Evolutionary conservation across 1,140 invertebrate genomes (phyloP).

Genomic region (Orius insidiosus): DNA sequence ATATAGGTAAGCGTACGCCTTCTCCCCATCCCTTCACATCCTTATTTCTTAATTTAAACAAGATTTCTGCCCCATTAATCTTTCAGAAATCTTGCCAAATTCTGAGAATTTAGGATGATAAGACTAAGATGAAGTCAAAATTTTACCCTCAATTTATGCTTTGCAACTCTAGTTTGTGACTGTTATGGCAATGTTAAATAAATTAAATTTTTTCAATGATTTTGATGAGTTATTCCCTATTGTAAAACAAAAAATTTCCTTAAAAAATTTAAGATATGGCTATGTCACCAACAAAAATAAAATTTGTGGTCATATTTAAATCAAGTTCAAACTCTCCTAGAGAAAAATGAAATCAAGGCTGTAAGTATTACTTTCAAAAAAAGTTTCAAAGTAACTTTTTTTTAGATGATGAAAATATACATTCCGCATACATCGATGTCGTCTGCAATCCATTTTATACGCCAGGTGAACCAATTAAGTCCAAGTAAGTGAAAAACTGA

Average conservation of each 20-base stretch:
- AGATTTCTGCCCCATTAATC: too few species aligned
- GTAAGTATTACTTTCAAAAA: slow-evolving; percentile 36
- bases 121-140: too few species aligned
- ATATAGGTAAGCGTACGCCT: too few species aligned
- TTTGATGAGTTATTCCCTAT: neutral
- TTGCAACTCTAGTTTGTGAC: too few species aligned
- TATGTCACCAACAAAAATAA: slow-evolving; percentile 93
- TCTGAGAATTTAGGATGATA: too few species aligned
- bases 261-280: slow-evolving; percentile 53
- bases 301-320: slow-evolving; percentile 88
- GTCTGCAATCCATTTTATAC: slow-evolving; percentile 90
- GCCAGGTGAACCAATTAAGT: slow-evolving; percentile 65
- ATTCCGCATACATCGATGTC: slow-evolving; percentile 78
- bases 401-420: slow-evolving; percentile 78
- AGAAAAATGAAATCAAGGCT: slow-evolving; percentile 86
- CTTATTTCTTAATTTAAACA: too few species aligned
- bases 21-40: too few species aligned
- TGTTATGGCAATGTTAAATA: too few species aligned
- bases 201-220: too few species aligned
- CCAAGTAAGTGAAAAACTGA: too few species aligned
- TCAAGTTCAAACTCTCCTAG: slow-evolving; percentile 68
- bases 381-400: slow-evolving; percentile 17
- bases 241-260: neutral
- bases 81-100: too few species aligned
- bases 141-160: too few species aligned